A percentile compares a stretch with the other conserved stretches of the same genome.
phyloP scores from a whole-genome alignment of 2,888 invertebrate species.

The Drosophila flavopinicola region DNA sequence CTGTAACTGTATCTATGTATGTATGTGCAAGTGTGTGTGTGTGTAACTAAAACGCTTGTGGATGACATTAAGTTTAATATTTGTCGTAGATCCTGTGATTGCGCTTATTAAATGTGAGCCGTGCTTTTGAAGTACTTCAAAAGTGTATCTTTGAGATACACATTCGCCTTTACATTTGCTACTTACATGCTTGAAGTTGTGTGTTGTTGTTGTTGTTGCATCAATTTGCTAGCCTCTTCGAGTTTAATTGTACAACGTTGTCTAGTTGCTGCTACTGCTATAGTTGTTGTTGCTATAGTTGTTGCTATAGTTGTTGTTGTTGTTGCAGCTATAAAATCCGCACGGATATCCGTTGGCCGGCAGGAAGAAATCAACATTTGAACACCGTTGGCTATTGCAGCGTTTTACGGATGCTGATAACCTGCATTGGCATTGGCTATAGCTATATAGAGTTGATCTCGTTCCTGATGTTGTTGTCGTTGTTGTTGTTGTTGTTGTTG shows the following conservation, averaged over 20 bases:
- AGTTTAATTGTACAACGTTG: conserved; percentile 66
- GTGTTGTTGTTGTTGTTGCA: conserved; percentile 49
- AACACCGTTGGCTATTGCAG: conserved; percentile 72
- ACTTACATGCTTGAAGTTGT: conserved; percentile 64
- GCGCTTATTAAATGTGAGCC: conserved; percentile 23
- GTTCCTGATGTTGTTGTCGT: conserved; percentile 26
- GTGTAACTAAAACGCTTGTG: conserved; percentile 30
- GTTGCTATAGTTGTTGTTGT: conserved; percentile 34
- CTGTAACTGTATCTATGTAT: conserved; percentile 16
- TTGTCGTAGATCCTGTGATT: conserved; percentile 40
- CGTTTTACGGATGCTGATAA: conserved; percentile 76
- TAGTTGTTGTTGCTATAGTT: conserved; percentile 14
- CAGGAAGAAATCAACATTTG: conserved; percentile 82
- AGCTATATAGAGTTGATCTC: conserved; percentile 57
- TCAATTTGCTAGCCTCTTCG: conserved; percentile 76
- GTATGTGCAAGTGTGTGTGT: conserved; percentile 11
- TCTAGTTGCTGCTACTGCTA: conserved; percentile 37
- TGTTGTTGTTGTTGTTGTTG: conserved; percentile 34
- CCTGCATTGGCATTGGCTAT: conserved; percentile 67
- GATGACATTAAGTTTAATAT: conserved; percentile 71
- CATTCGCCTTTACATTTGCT: conserved; percentile 13
- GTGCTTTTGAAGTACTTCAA: background rate
- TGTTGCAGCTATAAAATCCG: conserved; percentile 73
- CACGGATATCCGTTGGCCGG: conserved; percentile 82
- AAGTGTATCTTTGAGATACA: conserved; percentile 35